Evolutionary conservation across 1,140 invertebrate species (phyloP).

Genomic region (Coboldia fuscipes): DNA sequence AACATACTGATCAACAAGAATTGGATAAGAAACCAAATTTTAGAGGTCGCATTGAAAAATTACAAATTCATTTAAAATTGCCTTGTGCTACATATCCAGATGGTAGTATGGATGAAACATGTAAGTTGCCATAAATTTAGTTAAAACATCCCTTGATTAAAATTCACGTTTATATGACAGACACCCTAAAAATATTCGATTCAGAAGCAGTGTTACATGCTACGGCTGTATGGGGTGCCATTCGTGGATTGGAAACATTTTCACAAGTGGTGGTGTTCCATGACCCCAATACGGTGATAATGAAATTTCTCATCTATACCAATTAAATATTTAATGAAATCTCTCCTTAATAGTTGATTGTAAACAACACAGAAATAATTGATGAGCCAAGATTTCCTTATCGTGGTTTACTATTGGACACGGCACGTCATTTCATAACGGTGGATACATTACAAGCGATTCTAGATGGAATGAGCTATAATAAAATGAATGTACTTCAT

Average conservation of each 20-base stretch:
- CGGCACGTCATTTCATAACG: conserved; percentile 57
- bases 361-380: conserved; percentile 29
- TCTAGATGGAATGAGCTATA: conserved; percentile 64
- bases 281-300: conserved; percentile 22
- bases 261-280: conserved; percentile 34
- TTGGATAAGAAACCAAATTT: conserved; percentile 10
- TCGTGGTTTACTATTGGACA: conserved; percentile 63
- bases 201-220: conserved; percentile 19
- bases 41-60: conserved; percentile 19
- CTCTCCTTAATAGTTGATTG: conserved; percentile 17
- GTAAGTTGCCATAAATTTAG: conserved; percentile 24
- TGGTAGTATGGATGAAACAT: conserved; percentile 44
- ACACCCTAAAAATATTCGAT: conserved; percentile 19
- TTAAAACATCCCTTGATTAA: conserved; percentile 1
- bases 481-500: conserved; percentile 83
- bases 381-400: conserved; percentile 55
- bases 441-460: conserved; percentile 36
- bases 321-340: not conserved
- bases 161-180: conserved; percentile 6
- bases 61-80: conserved; percentile 27
- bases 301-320: not conserved
- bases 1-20: not conserved
- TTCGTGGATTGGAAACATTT: conserved; percentile 60
- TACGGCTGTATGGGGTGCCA: conserved; percentile 46
- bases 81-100: conserved; percentile 33